phyloP scores from a whole-genome alignment of 2,888 invertebrate genomes.

The Nematopogon swammerdamellus region DNA sequence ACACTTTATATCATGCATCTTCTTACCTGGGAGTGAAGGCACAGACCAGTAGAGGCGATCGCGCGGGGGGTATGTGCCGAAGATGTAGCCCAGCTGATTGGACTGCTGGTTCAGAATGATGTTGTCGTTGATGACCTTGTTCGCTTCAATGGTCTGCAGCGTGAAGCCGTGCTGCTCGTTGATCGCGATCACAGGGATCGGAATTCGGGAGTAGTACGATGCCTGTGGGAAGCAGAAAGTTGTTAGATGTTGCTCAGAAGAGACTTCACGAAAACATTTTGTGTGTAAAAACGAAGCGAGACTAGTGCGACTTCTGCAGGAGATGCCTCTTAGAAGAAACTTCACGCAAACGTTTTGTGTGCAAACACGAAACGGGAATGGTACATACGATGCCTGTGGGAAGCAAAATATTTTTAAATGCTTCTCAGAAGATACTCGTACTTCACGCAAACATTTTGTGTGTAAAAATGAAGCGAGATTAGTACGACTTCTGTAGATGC shows the following conservation, averaged over 20 bases:
- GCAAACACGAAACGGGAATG: too few species aligned
- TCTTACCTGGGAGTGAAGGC: constrained; percentile 38
- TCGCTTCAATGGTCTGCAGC: constrained; percentile 31
- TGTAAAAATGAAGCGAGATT: too few species aligned
- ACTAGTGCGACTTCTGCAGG: too few species aligned
- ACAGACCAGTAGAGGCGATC: constrained; percentile 40
- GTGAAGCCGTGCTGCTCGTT: constrained; percentile 36
- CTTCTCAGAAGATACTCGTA: too few species aligned
- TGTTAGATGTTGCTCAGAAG: constrained; percentile 27
- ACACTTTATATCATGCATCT: too few species aligned
- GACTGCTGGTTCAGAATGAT: constrained; percentile 32
- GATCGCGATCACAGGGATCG: constrained; percentile 35
- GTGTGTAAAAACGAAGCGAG: too few species aligned
- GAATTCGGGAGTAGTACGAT: constrained; percentile 26
- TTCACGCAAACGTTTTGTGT: too few species aligned
- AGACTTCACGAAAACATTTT: not conserved
- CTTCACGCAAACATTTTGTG: not conserved
- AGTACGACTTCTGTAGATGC: too few species aligned
- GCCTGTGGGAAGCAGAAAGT: constrained; percentile 25
- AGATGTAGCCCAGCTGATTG: constrained; percentile 39
- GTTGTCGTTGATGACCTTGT: constrained; percentile 29
- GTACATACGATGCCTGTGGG: constrained; percentile 28
- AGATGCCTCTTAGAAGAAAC: too few species aligned
- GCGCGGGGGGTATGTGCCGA: constrained; percentile 22
- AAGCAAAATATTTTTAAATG: too few species aligned